phyloP scores from a whole-genome alignment of 2,888 invertebrate species.

The Oscheius onirici region DNA sequence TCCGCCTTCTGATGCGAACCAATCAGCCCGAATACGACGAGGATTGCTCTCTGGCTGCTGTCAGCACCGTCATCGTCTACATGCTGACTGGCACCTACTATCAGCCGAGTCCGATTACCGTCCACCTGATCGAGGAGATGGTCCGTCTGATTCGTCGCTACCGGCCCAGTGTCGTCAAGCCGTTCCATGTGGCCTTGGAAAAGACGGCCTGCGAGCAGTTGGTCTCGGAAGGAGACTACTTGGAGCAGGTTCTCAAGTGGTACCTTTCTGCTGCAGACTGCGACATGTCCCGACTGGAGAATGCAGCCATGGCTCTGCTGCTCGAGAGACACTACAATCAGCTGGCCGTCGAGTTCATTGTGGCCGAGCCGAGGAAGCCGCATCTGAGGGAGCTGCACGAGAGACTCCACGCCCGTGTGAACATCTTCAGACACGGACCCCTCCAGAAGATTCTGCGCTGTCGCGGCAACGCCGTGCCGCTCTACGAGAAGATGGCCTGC shows the following conservation, averaged over 20 bases:
- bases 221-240: background rate
- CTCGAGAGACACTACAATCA: background rate
- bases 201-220: background rate
- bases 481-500: no score
- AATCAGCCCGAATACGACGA: background rate
- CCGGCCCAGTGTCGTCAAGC: background rate
- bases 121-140: background rate
- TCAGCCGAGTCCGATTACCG: background rate
- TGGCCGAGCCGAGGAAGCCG: background rate
- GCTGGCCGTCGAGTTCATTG: background rate
- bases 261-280: background rate
- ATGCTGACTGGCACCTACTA: conserved; percentile 1
- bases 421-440: background rate
- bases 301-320: background rate
- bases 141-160: conserved; percentile 3
- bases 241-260: conserved; percentile 9
- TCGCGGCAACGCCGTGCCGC: no score
- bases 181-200: background rate
- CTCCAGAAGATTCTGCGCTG: background rate
- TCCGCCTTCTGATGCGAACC: background rate
- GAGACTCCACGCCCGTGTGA: background rate
- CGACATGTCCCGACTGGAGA: background rate
- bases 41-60: background rate
- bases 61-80: conserved; percentile 1
- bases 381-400: conserved; percentile 7